These are phyloP conservation scores for Sarcophaga subvicina DNA, from an alignment of 2,888 invertebrate species.

Conservation along the genomic window DNA sequence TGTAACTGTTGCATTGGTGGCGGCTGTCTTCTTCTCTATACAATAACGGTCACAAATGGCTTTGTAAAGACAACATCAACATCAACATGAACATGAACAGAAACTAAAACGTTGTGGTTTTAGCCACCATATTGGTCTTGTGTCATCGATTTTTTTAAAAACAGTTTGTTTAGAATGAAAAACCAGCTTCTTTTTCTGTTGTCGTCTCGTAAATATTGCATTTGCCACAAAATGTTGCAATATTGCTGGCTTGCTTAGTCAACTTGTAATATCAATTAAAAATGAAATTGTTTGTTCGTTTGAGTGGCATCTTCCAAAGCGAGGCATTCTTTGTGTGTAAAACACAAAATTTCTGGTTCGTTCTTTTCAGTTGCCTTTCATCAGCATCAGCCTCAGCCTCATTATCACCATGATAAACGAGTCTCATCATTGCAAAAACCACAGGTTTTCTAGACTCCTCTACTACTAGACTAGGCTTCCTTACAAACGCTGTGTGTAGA, in stretches of 20 bases:
- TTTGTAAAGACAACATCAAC: not conserved
- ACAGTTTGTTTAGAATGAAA: not conserved
- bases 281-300: not conserved
- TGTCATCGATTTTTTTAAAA: slow-evolving; percentile 34
- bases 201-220: not conserved
- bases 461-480: too few species aligned
- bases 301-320: not conserved
- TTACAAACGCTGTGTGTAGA: too few species aligned
- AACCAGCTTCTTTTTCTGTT: slow-evolving; percentile 22
- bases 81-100: not conserved
- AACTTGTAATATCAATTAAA: slow-evolving; percentile 57
- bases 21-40: not conserved
- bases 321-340: not conserved
- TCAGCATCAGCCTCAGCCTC: not conserved
- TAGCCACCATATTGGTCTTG: slow-evolving; percentile 10
- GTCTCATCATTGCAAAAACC: not conserved
- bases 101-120: not conserved
- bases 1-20: slow-evolving; percentile 13
- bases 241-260: slow-evolving; percentile 30
- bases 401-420: slow-evolving; percentile 53
- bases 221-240: slow-evolving; percentile 21
- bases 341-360: slow-evolving; percentile 33
- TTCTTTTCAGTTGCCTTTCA: not conserved
- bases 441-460: not conserved
- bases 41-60: not conserved